A percentile compares a stretch with the other conserved stretches of the same genome.
Evolutionary conservation across 53 echinoderm and acorn worm genomes (phyloP).

Genomic region (Patiria pectinifera): DNA sequence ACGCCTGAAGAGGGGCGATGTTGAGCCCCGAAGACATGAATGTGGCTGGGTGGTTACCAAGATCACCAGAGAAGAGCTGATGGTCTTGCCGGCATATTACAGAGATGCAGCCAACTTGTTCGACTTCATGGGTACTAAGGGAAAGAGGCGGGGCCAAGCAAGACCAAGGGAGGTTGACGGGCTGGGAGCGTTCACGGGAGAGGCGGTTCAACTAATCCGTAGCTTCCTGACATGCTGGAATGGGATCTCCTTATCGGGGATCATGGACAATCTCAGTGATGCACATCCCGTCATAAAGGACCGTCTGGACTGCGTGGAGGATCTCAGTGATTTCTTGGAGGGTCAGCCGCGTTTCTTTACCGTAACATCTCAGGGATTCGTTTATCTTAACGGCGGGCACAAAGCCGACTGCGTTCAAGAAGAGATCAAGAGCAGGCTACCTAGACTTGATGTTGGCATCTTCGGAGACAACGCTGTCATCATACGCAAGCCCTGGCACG

Average conservation of each 20-base stretch:
- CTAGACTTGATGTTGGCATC: neutral
- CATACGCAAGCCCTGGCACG: conserved; percentile 22
- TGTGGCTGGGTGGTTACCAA: conserved; percentile 57
- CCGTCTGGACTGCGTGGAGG: conserved; percentile 4
- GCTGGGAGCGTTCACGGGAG: conserved; percentile 38
- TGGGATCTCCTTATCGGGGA: conserved; percentile 16
- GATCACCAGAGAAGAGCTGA: neutral
- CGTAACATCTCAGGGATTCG: conserved; percentile 33
- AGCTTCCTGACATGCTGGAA: conserved; percentile 39
- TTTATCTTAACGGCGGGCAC: conserved; percentile 1
- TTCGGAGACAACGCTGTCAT: conserved; percentile 38
- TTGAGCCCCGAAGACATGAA: neutral
- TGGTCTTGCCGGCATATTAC: conserved; percentile 7
- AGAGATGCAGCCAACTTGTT: conserved; percentile 16
- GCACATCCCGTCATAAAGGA: neutral
- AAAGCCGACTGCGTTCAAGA: neutral
- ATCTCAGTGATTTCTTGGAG: neutral
- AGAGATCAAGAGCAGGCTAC: conserved; percentile 35
- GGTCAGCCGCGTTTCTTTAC: conserved; percentile 43
- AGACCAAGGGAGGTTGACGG: neutral
- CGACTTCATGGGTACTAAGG: conserved; percentile 14
- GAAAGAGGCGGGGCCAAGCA: neutral
- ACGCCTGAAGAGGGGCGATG: conserved; percentile 9
- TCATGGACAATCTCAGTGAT: conserved; percentile 27
- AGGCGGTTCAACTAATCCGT: conserved; percentile 22